Percentiles rank a stretch among this genome's conserved stretches.
These are phyloP conservation scores for Alsophila aescularia DNA, from an alignment of 2,888 invertebrate species.

Conservation along the genomic window DNA sequence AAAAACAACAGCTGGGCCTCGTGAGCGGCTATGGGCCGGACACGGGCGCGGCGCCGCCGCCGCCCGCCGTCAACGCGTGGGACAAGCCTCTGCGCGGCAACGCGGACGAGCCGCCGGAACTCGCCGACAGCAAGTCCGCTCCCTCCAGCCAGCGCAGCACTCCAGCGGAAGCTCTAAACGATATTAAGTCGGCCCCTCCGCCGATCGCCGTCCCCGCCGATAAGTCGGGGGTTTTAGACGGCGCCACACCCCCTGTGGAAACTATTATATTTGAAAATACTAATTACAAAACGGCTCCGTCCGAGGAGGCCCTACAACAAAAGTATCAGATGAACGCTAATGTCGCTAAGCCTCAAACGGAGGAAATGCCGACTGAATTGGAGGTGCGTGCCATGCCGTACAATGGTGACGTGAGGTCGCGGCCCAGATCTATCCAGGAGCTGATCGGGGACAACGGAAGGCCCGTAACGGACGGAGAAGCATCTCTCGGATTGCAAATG, in stretches of 20 bases:
- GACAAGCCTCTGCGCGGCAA: conserved; percentile 90
- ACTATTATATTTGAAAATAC: conserved; percentile 97
- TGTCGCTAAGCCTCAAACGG: conserved; percentile 73
- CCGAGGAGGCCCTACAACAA: conserved; percentile 87
- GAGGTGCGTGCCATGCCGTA: conserved; percentile 67
- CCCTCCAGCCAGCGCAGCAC: conserved; percentile 77
- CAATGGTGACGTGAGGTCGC: conserved; percentile 74
- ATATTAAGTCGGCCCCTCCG: conserved; percentile 59
- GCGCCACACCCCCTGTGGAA: conserved; percentile 91
- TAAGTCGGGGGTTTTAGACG: conserved; percentile 87
- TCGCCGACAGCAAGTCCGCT: conserved; percentile 64
- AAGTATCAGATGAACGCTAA: conserved; percentile 82
- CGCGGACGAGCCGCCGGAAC: conserved; percentile 68
- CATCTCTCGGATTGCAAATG: conserved; percentile 85
- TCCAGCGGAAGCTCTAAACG: conserved; percentile 67
- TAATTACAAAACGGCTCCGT: conserved; percentile 91
- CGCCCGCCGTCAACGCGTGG: conserved; percentile 93
- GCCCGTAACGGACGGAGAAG: conserved; percentile 69
- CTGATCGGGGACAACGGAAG: conserved; percentile 70
- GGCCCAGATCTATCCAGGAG: conserved; percentile 76
- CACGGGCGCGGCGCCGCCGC: conserved; percentile 85
- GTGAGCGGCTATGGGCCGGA: conserved; percentile 77
- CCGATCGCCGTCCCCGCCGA: conserved; percentile 59
- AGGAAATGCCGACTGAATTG: conserved; percentile 82
- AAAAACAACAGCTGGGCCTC: conserved; percentile 79